Evolutionary conservation across 2,888 invertebrate species (phyloP).

Genomic region (Hirtodrosophila histrioides): DNA sequence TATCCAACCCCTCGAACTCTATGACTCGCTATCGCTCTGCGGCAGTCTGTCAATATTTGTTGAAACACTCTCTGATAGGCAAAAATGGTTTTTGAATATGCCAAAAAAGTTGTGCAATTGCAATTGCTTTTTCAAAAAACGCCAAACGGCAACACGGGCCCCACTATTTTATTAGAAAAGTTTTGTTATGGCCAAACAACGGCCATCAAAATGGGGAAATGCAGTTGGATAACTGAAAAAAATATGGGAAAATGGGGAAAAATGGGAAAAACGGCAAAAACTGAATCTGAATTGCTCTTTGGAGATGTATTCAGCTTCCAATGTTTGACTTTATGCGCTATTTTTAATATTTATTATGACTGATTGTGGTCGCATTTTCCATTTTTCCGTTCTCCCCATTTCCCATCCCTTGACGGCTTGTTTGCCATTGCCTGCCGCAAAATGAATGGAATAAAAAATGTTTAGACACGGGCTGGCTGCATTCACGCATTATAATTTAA

Average conservation of each 20-base stretch:
- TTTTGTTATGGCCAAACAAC: slow-evolving; percentile 45
- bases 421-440: slow-evolving; percentile 44
- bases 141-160: slow-evolving; percentile 27
- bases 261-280: no score
- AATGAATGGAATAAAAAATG: slow-evolving; percentile 64
- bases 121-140: slow-evolving; percentile 62
- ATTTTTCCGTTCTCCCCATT: slow-evolving; percentile 15
- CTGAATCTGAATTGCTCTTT: slow-evolving; percentile 18
- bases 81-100: slow-evolving; percentile 78
- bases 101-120: slow-evolving; percentile 72
- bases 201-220: slow-evolving; percentile 24
- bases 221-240: slow-evolving; percentile 27
- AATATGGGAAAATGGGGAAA: no score
- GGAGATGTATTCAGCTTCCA: slow-evolving; percentile 32
- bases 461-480: slow-evolving; percentile 70
- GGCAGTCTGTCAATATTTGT: slow-evolving; percentile 83
- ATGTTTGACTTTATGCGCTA: slow-evolving; percentile 77
- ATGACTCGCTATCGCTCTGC: slow-evolving; percentile 38
- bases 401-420: slow-evolving; percentile 11
- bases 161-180: slow-evolving; percentile 78
- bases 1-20: slow-evolving; percentile 14
- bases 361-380: slow-evolving; percentile 68
- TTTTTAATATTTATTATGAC: slow-evolving; percentile 79
- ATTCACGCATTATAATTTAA: slow-evolving; percentile 81
- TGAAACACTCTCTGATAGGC: slow-evolving; percentile 80